These are phyloP conservation scores for Pseudonaja textilis DNA, from an alignment of 2,113 vertebrate species.

Conservation along the genomic window DNA sequence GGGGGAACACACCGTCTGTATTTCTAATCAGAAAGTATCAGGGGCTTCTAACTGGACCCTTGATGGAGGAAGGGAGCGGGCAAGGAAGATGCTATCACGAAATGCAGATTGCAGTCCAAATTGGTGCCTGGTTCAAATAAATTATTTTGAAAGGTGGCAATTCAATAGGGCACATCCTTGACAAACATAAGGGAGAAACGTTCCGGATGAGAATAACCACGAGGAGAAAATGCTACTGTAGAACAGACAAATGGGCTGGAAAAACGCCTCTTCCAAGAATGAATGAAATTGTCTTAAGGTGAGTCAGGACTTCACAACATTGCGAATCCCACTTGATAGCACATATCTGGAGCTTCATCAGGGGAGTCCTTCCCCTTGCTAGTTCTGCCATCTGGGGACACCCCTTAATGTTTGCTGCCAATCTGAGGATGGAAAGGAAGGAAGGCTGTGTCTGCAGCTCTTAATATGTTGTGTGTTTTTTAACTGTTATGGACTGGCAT, in stretches of 20 bases:
- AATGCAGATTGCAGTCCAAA: neutral
- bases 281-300: neutral
- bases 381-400: neutral
- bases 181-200: neutral
- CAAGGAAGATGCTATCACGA: neutral
- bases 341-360: neutral
- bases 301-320: neutral
- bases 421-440: neutral
- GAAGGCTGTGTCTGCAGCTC: neutral
- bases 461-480: neutral
- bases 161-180: neutral
- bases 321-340: neutral
- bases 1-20: constrained; percentile 6
- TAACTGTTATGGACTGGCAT: neutral
- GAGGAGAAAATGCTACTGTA: neutral
- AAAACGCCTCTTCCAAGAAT: neutral
- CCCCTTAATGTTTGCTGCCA: neutral
- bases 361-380: neutral
- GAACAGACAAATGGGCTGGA: neutral
- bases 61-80: neutral
- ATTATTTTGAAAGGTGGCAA: neutral
- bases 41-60: neutral
- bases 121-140: neutral
- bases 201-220: neutral
- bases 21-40: constrained; percentile 18